Percentiles rank a stretch among this genome's conserved stretches.
Conservation (phyloP, 2,113 vertebrate genomes). For the Antennarius striatus region DNA sequence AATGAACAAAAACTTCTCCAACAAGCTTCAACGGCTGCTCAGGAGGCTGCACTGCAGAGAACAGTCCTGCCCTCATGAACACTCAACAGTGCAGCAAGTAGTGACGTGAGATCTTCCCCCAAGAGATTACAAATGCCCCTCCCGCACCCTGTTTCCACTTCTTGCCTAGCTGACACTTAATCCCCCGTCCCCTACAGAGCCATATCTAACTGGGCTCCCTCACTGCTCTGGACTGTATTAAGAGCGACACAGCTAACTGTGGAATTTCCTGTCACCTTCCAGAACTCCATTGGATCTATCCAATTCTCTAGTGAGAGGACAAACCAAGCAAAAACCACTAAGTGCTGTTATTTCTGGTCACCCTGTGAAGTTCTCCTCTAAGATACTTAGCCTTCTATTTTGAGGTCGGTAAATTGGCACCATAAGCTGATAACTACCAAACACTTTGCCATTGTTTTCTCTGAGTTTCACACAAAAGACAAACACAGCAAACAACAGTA, state of each 20-base stretch:
- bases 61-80: conserved; percentile 84
- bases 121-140: not conserved
- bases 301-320: conserved; percentile 38
- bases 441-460: not conserved
- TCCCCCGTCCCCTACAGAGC: conserved; percentile 27
- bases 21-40: conserved; percentile 86
- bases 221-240: conserved; percentile 59
- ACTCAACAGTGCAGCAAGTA: conserved; percentile 85
- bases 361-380: conserved; percentile 43
- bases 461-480: conserved; percentile 1
- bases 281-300: conserved; percentile 44
- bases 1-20: conserved; percentile 91
- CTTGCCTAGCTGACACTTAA: conserved; percentile 61
- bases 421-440: conserved; percentile 20
- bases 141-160: conserved; percentile 1
- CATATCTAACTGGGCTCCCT: conserved; percentile 46
- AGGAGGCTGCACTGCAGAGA: conserved; percentile 85
- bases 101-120: conserved; percentile 75
- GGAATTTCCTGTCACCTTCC: conserved; percentile 70
- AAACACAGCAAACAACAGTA: not conserved
- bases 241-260: conserved; percentile 48
- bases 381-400: conserved; percentile 33
- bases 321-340: conserved; percentile 73
- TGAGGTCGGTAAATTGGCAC: conserved; percentile 21
- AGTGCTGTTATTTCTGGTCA: conserved; percentile 67